Base-by-base conservation (phyloP, 2,113 vertebrate species). In the Acrocephalus arundinaceus region DNA sequence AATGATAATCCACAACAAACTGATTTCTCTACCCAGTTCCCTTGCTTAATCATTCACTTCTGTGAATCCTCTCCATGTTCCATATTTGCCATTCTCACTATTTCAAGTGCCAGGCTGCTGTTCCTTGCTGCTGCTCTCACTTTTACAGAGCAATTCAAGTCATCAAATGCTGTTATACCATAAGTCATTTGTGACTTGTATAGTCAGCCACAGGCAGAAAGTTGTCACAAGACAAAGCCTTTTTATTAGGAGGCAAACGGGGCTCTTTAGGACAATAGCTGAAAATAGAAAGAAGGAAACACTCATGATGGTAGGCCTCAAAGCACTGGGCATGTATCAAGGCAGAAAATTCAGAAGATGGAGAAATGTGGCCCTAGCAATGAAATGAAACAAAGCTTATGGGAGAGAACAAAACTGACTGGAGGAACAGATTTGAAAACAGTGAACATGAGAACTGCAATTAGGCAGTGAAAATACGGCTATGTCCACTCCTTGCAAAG, bases 121-220 rank as follows among this genome's bases (percentile, higher is more conserved):
- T 39, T 86, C 7, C 25, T 68, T 73, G 14, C 11, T 68, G 35
- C 18, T 65, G 11, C 6, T 81, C 14, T 33, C 20, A 13, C 51
- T 41, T 73, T 81, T 63, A 37, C 2, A 5, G 7, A 13, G 16
- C 13, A 77, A 12, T 66, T 93, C 45, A 75, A 83, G 21, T 33
- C 10, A 46, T 35, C 55, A n/a, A 77, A 52, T 1, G 0, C 31
- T 81, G 12, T 23, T 68, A 33, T 31, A 7, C n/a, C 3, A 1
- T 39, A 63, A 84, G 39, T 37, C 15, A 31, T 41, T 78, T 39
- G 3, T 45, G 24, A 78, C 24, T 75, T 52, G 24, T 67, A 11
- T 13, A 35, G 37, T 70, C 48, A 74, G 37, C 4, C 39, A 46
- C 54, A 77, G 58, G 15, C 61, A 93, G n/a, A 78, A 74, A 54